Percentiles rank a stretch among this genome's conserved stretches.
These are phyloP conservation scores for Drosophila picticornis DNA, from an alignment of 2,888 invertebrate species.

Conservation along the genomic window DNA sequence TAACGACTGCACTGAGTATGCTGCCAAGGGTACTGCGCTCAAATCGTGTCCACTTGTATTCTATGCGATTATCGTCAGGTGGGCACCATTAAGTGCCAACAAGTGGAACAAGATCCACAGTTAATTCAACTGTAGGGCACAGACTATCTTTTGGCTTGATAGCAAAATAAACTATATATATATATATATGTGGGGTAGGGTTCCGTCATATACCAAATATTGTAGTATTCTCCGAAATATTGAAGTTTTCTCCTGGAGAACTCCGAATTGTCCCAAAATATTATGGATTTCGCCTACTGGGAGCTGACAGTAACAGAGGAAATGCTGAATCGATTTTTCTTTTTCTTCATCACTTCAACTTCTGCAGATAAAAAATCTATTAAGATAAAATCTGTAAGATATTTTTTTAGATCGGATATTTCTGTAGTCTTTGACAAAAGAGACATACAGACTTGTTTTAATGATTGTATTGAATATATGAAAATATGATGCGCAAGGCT, in stretches of 20 bases:
- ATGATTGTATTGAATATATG: not conserved
- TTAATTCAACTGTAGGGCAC: constrained; percentile 69
- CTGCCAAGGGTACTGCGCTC: constrained; percentile 72
- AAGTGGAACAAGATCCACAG: constrained; percentile 77
- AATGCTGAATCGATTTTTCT: not conserved
- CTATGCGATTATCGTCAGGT: constrained; percentile 81
- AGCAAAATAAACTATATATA: not conserved
- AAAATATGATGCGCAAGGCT: not conserved
- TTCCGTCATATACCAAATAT: not conserved
- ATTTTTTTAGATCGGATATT: not conserved
- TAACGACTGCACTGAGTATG: not conserved
- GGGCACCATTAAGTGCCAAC: constrained; percentile 76
- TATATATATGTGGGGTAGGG: too few relatives aligned
- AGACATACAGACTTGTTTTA: not conserved
- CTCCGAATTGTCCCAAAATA: too few relatives aligned
- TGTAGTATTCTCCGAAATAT: not conserved
- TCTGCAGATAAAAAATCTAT: not conserved
- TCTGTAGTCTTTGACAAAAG: not conserved
- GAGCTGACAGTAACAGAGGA: not conserved
- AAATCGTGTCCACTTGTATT: constrained; percentile 68
- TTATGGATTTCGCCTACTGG: too few relatives aligned
- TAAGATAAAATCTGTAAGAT: too few relatives aligned
- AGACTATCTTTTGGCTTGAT: not conserved
- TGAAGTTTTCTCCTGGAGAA: not conserved
- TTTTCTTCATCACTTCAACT: not conserved